Evolutionary conservation across 2,113 vertebrate species (phyloP), one percentile per base, ranked within the genome.

Genomic region (Saguinus midas): DNA sequence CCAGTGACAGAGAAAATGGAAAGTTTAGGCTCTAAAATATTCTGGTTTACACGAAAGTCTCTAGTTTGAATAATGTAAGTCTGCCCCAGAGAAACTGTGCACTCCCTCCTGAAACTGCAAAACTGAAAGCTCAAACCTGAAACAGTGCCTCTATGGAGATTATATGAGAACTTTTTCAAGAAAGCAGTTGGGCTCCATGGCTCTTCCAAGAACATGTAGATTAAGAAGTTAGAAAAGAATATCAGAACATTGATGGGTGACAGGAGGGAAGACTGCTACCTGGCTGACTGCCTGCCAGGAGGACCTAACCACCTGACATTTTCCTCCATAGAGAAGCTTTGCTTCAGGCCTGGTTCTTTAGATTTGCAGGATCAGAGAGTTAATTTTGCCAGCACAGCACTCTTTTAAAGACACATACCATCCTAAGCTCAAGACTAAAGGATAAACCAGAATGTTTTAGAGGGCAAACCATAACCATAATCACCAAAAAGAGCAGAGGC

Each of bases 351-450:
- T 35, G 25, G 20, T 35, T 70, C 75, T 83, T 91, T 58, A 70
- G 57, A 57, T 91, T 85, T 89, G 55, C 32, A 92, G 37, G 32
- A 80, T 73, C 37, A 58, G 35, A 78, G 82, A 78, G 61, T 18
- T 61, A 27, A 55, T 45, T 94, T 82, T 73, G 37, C 93, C 75
- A 73, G n/a, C 52, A 90, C 25, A 73, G n/a, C 52, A 90, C 25
- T 18, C 11, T 94, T 52, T 83, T 80, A 73, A 43, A 92, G 50
- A 80, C 8, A 57, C 35, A 57, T 29, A 58, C 27, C 37, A 45
- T 87, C 45, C 17, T 58, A 94, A 92, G 48, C 29, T 96, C 55
- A 76, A 92, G 70, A 50, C 61, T 78, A 58, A 90, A 80, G 81
- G 55, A 45, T 45, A 84, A 87, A 32, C 29, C 48, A 52, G 45